phyloP scores from a whole-genome alignment of 2,797 vertebrate genomes.

The Sphenopsis melanotis region DNA sequence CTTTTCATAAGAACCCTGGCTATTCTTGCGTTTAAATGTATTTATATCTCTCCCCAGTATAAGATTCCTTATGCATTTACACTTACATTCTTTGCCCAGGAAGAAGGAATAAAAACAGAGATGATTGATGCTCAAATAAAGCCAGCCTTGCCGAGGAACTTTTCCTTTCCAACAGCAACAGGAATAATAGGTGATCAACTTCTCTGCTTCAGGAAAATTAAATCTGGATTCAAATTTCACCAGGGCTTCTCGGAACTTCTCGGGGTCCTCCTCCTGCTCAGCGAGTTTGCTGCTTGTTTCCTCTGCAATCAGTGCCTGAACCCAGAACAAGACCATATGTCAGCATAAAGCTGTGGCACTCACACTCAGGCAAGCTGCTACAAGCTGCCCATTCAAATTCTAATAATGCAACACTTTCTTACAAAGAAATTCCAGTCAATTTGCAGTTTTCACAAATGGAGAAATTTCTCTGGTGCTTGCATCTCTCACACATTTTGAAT shows the following conservation, averaged over 20 bases:
- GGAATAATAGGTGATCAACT: conserved; percentile 90
- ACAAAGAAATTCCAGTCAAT: neutral
- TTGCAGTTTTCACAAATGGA: neutral
- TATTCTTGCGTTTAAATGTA: neutral
- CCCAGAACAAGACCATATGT: neutral
- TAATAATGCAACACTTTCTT: neutral
- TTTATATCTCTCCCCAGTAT: neutral
- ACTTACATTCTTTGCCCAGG: conserved; percentile 94
- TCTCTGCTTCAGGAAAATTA: conserved; percentile 87
- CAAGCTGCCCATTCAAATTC: neutral
- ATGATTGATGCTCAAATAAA: conserved; percentile 97
- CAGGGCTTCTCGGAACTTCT: conserved; percentile 89
- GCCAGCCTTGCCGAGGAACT: conserved; percentile 94
- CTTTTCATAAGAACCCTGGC: neutral
- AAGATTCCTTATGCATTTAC: neutral
- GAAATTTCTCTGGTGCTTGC: neutral
- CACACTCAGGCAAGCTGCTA: neutral
- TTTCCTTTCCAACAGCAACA: conserved; percentile 98
- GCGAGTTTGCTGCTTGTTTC: conserved; percentile 87
- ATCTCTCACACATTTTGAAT: neutral
- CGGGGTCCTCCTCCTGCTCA: conserved; percentile 89
- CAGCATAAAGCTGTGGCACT: neutral
- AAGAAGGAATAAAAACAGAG: conserved; percentile 97
- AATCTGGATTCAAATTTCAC: conserved; percentile 92
- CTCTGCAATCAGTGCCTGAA: conserved; percentile 92